These are phyloP conservation scores for Lepeophtheirus salmonis DNA, from an alignment of 1,140 invertebrate genomes.

Conservation along the genomic window DNA sequence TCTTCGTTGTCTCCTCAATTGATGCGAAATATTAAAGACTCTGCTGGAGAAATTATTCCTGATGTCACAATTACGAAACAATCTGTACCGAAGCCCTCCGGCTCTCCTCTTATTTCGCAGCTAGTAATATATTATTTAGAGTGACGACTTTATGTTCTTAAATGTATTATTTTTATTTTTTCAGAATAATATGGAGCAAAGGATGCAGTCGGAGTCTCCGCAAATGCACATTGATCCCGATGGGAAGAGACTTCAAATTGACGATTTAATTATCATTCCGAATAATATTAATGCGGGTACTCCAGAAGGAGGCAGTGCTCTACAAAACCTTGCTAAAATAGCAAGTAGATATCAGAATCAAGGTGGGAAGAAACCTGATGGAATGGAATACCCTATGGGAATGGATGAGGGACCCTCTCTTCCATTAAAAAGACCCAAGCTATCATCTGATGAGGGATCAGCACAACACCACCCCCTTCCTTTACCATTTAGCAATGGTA, in stretches of 20 bases:
- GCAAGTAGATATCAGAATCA: constrained; percentile 13
- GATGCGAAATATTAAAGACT: too few relatives aligned
- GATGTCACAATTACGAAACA: background rate
- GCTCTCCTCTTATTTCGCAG: background rate
- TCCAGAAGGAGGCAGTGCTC: constrained; percentile 7
- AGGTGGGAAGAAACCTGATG: too few relatives aligned
- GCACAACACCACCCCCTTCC: background rate
- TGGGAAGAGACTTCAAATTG: constrained; percentile 12
- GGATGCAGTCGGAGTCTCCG: background rate
- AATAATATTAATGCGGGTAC: background rate
- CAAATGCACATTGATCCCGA: background rate
- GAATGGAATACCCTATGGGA: too few relatives aligned
- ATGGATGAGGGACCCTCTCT: background rate
- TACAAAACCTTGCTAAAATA: constrained; percentile 18
- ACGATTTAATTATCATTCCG: constrained; percentile 17
- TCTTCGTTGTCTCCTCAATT: background rate
- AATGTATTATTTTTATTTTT: too few relatives aligned
- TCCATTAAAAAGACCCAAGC: background rate
- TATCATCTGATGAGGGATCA: background rate
- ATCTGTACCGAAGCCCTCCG: background rate
- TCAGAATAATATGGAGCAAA: too few relatives aligned
- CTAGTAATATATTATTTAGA: too few relatives aligned
- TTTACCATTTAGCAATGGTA: too few relatives aligned
- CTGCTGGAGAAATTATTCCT: background rate
- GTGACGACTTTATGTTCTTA: too few relatives aligned